A percentile compares a stretch with the other conserved stretches of the same genome.
Conservation (phyloP, 2,888 invertebrate species). For the Sminthurides aquaticus region DNA sequence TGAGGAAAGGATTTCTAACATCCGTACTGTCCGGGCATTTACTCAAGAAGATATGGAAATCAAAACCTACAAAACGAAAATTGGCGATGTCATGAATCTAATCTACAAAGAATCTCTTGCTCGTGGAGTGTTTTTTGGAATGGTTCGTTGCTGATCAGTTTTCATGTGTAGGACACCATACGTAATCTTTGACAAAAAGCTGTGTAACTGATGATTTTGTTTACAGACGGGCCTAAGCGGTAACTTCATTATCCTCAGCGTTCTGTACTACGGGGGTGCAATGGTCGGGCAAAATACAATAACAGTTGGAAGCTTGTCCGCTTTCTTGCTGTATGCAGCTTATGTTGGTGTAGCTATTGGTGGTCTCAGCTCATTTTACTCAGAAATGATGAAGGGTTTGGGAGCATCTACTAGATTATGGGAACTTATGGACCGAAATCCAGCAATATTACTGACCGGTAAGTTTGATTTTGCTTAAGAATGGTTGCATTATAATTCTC, state of each 20-base stretch:
- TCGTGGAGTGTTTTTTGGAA: slow-evolving; percentile 81
- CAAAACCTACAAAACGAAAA: slow-evolving; percentile 58
- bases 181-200: not conserved
- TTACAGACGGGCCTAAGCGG: slow-evolving; percentile 76
- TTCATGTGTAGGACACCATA: too few species aligned
- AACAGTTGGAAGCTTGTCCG: slow-evolving; percentile 80
- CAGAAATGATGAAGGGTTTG: slow-evolving; percentile 84
- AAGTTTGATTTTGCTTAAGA: slow-evolving; percentile 19
- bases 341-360: slow-evolving; percentile 86
- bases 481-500: too few species aligned
- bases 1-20: slow-evolving; percentile 84
- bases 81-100: slow-evolving; percentile 64
- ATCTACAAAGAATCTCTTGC: slow-evolving; percentile 82
- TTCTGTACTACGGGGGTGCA: slow-evolving; percentile 83
- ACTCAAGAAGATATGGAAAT: slow-evolving; percentile 76
- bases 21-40: slow-evolving; percentile 87
- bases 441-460: slow-evolving; percentile 67
- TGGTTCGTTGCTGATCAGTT: slow-evolving; percentile 54
- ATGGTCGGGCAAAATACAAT: slow-evolving; percentile 70
- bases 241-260: slow-evolving; percentile 79
- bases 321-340: slow-evolving; percentile 88
- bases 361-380: slow-evolving; percentile 85
- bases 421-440: slow-evolving; percentile 75
- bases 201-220: slow-evolving; percentile 3
- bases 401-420: slow-evolving; percentile 85